Conservation (phyloP, 2,888 invertebrate genomes). For the Melanotus villosus region DNA sequence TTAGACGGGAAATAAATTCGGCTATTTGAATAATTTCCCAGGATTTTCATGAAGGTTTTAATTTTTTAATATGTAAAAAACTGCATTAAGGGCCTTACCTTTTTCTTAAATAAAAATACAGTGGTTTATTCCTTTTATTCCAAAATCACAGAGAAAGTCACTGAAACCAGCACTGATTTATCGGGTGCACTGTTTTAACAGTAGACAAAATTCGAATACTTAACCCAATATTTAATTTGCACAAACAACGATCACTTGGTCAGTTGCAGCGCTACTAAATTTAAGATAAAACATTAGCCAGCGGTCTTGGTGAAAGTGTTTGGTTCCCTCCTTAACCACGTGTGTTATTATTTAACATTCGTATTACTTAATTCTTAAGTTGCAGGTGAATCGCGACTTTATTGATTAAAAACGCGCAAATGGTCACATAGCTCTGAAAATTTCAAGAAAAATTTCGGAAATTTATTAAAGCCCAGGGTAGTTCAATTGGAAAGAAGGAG, state of each 20-base stretch:
- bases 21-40: too few relatives aligned
- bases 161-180: too few relatives aligned
- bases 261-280: slow-evolving; percentile 21
- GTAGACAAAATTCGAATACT: background rate
- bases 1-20: too few relatives aligned
- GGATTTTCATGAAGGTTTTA: too few relatives aligned
- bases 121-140: background rate
- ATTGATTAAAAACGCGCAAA: too few relatives aligned
- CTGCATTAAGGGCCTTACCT: too few relatives aligned
- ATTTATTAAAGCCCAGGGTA: background rate
- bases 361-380: slow-evolving; percentile 16
- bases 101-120: background rate
- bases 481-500: background rate
- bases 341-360: background rate
- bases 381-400: background rate
- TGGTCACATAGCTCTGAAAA: too few relatives aligned
- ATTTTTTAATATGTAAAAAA: too few relatives aligned
- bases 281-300: slow-evolving; percentile 4
- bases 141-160: too few relatives aligned
- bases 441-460: background rate
- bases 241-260: slow-evolving; percentile 3
- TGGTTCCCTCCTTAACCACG: slow-evolving; percentile 11
- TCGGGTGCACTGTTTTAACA: too few relatives aligned
- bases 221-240: background rate
- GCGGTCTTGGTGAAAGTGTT: slow-evolving; percentile 17